Percentiles rank a stretch among this genome's conserved stretches.
phyloP scores from a whole-genome alignment of 2,113 vertebrate genomes.

The Zingel zingel region DNA sequence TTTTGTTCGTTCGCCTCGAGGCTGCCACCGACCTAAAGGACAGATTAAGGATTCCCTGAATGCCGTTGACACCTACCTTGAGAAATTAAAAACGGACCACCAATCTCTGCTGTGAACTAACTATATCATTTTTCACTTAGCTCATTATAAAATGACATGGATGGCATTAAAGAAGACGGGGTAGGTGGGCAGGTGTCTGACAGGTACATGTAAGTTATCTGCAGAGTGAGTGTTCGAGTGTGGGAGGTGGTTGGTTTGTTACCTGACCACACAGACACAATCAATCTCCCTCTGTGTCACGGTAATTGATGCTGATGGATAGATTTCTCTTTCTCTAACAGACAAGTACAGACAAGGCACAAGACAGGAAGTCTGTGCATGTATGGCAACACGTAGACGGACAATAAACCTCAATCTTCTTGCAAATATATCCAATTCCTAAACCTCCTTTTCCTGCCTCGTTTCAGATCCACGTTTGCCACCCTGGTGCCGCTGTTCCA shows the following conservation, averaged over 20 bases:
- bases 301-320: constrained; percentile 67
- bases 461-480: constrained; percentile 89
- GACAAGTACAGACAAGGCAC: constrained; percentile 24
- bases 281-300: constrained; percentile 51
- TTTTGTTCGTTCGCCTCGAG: constrained; percentile 74
- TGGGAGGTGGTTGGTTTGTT: constrained; percentile 59
- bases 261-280: constrained; percentile 68
- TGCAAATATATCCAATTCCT: not conserved
- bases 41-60: constrained; percentile 52
- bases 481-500: constrained; percentile 88
- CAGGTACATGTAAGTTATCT: constrained; percentile 61
- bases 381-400: constrained; percentile 9
- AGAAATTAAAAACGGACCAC: constrained; percentile 65
- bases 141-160: constrained; percentile 39
- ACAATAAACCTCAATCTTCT: constrained; percentile 19
- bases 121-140: constrained; percentile 50
- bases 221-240: constrained; percentile 45
- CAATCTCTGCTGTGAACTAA: constrained; percentile 42
- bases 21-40: constrained; percentile 55
- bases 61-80: constrained; percentile 27
- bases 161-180: constrained; percentile 7
- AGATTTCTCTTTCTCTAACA: constrained; percentile 46
- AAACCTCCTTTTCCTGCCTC: not conserved
- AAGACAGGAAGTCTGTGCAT: constrained; percentile 9
- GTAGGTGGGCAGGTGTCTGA: constrained; percentile 52